Conservation (phyloP, 1,140 invertebrate species). For the Aphelenchoides fujianensis region DNA sequence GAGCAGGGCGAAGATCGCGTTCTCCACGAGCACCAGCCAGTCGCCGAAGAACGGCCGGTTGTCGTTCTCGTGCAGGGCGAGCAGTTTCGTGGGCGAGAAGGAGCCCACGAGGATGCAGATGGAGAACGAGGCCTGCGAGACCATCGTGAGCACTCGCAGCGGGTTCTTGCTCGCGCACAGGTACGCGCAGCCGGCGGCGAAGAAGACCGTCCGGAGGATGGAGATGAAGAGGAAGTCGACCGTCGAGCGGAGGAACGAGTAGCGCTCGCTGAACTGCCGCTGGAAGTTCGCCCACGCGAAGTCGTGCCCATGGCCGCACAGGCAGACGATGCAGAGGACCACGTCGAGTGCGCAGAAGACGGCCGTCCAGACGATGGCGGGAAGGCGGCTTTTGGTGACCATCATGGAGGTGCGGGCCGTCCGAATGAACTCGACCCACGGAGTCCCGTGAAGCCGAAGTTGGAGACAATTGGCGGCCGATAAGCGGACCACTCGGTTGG, state of each 20-base stretch:
- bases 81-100: conserved; percentile 47
- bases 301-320: conserved; percentile 28
- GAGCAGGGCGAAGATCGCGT: conserved; percentile 32
- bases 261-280: conserved; percentile 28
- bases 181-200: conserved; percentile 25
- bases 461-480: not conserved
- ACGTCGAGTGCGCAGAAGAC: conserved; percentile 19
- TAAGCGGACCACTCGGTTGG: conserved; percentile 11
- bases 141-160: not conserved
- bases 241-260: conserved; percentile 30
- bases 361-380: conserved; percentile 12
- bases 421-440: not conserved
- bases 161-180: conserved; percentile 27
- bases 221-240: conserved; percentile 35
- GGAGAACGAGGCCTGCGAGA: conserved; percentile 32
- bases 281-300: conserved; percentile 21
- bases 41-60: conserved; percentile 29
- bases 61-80: conserved; percentile 36
- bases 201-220: conserved; percentile 22
- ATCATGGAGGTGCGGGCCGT: not conserved
- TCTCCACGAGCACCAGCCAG: conserved; percentile 30
- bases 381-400: not conserved
- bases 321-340: conserved; percentile 7
- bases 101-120: conserved; percentile 36
- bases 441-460: not conserved